Evolutionary conservation across 2,797 vertebrate species (phyloP).

Genomic region (Eulemur rubriventer): DNA sequence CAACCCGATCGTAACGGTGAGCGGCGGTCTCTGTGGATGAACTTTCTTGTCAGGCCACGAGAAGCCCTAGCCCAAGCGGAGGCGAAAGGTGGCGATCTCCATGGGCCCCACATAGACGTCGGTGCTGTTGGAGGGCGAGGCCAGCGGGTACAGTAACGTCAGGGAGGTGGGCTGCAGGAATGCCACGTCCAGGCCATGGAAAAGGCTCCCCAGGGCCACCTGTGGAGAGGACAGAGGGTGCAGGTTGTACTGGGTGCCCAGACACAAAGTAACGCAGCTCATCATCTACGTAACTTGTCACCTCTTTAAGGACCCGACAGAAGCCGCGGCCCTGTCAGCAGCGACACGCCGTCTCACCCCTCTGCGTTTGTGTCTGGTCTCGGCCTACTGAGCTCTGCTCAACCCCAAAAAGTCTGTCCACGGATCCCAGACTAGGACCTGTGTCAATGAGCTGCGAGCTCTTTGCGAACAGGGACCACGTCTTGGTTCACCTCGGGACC

Average conservation of each 20-base stretch:
- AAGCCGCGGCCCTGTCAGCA: neutral
- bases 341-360: rapidly evolving
- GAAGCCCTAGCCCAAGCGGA: constrained; percentile 91
- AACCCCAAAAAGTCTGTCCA: neutral
- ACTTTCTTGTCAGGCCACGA: constrained; percentile 10
- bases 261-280: too few species aligned
- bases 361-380: rapidly evolving
- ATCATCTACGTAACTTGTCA: too few species aligned
- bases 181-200: constrained; percentile 92
- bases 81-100: constrained; percentile 95
- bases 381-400: neutral
- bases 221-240: constrained; percentile 70
- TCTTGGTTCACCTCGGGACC: neutral
- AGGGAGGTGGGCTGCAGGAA: constrained; percentile 94
- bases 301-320: neutral
- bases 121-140: constrained; percentile 88
- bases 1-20: neutral
- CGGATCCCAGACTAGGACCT: rapidly evolving
- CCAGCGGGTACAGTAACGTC: constrained; percentile 92
- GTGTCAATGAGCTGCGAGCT: neutral
- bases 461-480: neutral
- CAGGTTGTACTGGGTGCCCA: neutral
- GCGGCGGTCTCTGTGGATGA: neutral
- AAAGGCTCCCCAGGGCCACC: constrained; percentile 91
- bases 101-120: constrained; percentile 93